Percentiles rank a stretch among this genome's conserved stretches.
phyloP scores from a whole-genome alignment of 2,888 invertebrate species.

The Rotaria magnacalcarata region DNA sequence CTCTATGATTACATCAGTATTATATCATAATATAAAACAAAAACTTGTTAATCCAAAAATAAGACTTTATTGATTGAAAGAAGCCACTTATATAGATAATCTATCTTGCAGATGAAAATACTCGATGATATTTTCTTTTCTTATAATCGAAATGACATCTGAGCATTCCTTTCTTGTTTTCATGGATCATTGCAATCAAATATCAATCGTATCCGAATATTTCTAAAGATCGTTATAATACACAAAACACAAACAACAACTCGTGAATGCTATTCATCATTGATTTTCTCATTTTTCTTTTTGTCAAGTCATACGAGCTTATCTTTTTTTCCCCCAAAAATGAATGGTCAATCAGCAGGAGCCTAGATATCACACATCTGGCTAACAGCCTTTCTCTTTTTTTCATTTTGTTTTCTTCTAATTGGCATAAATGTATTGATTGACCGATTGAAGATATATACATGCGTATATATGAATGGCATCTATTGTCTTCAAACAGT shows the following conservation, averaged over 20 bases:
- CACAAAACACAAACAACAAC: neutral
- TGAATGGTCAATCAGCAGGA: constrained; percentile 30
- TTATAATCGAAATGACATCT: constrained; percentile 1
- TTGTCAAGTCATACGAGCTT: constrained; percentile 50
- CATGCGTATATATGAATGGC: neutral
- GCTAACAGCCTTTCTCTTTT: neutral
- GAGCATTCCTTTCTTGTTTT: neutral
- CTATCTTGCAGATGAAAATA: neutral
- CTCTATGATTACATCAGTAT: no score
- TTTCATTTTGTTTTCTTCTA: neutral
- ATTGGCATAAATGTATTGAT: neutral
- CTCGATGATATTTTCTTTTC: constrained; percentile 13
- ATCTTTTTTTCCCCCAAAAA: constrained; percentile 44
- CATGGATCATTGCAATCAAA: constrained; percentile 22
- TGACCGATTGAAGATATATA: neutral
- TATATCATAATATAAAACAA: no score
- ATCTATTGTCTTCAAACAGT: neutral
- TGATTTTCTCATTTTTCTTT: neutral
- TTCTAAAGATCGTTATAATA: neutral
- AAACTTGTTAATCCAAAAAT: no score
- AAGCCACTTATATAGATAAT: neutral
- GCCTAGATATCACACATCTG: neutral
- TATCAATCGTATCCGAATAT: neutral
- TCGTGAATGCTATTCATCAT: neutral
- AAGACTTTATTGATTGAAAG: no score